phyloP scores from a whole-genome alignment of 2,113 vertebrate genomes.

The Syrmaticus mikado region DNA sequence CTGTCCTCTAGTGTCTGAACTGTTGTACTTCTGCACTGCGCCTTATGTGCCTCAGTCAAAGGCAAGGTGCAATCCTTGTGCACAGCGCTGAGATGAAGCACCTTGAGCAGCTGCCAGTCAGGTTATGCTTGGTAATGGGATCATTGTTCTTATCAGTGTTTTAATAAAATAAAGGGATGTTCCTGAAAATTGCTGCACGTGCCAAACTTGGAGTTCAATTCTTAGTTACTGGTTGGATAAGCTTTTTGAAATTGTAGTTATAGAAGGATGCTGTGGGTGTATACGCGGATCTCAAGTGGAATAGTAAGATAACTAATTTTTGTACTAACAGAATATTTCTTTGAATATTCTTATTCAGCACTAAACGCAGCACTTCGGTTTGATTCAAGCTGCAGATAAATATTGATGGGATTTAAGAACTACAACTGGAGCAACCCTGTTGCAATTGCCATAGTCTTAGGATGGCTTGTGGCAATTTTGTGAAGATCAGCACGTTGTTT shows the following conservation, averaged over 20 bases:
- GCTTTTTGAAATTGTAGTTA: conserved; percentile 45
- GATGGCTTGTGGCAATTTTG: background rate
- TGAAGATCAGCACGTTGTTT: conserved; percentile 27
- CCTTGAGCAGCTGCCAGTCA: conserved; percentile 74
- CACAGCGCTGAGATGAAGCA: conserved; percentile 44
- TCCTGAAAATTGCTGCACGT: conserved; percentile 53
- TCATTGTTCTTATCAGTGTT: conserved; percentile 32
- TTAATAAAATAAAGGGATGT: conserved; percentile 43
- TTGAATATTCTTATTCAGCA: background rate
- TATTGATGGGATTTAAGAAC: conserved; percentile 39
- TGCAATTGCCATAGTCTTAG: conserved; percentile 6
- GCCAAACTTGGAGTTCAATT: conserved; percentile 69
- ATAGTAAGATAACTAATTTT: background rate
- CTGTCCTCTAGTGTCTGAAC: conserved; percentile 73
- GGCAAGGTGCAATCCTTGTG: conserved; percentile 53
- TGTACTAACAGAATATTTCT: background rate
- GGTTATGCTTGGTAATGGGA: conserved; percentile 34
- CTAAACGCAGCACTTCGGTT: background rate
- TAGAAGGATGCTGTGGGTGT: conserved; percentile 48
- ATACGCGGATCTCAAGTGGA: conserved; percentile 44
- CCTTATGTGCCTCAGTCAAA: conserved; percentile 74
- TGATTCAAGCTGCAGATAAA: conserved; percentile 4
- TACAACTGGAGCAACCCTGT: conserved; percentile 14
- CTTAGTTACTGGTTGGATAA: conserved; percentile 55
- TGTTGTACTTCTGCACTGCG: conserved; percentile 75